Base-by-base conservation (phyloP, 2,113 vertebrate species). In the Pseudorhombus dupliciocellatus region DNA sequence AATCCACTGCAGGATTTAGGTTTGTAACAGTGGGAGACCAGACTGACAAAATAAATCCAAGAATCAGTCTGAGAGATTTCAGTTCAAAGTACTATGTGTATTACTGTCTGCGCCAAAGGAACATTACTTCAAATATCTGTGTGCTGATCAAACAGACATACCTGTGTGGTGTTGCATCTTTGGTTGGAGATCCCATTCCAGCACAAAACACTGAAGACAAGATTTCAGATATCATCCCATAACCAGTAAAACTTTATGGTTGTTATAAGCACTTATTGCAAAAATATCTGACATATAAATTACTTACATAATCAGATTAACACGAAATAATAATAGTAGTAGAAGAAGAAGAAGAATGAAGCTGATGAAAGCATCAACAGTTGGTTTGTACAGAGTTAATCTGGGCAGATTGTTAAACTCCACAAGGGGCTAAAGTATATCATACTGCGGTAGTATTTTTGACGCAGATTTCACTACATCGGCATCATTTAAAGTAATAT, bases 121-220 rank as follows among this genome's bases (percentile, higher is more conserved):
- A 48, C 2, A 20, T 52, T 52, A 24, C 15, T 20, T 34, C 18
- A 51, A 25, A 59, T 1, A 28, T 12, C 4, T 18, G 8, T 1
- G 8, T 40, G 59, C 53, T 24, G 31, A 37, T 2, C 61, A 0
- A 0, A 34, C 3, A 1, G 52, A 42, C 65, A 80, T 65, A 91
- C 90, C 90, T 86, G 54, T 31, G 76, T 1, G 79, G 79, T 3
- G 66, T 73, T 54, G 62, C 44, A 63, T 30, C 48, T 82, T 88
- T 92, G 14, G 61, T 68, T 58, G 90, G 87, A 14, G 89, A 90
- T 21, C 68, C 80, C 90, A 92, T 92, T 10, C 11, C 46, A 3
- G 56, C 20, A 57, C 14, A 54, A 44, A 71, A 65, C 28, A 58
- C 64, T 86, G 67, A 66, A 53, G 77, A 72, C 1, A 70, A 52